Conservation (phyloP, 2,888 invertebrate species). For the Argyra leucocephala region DNA sequence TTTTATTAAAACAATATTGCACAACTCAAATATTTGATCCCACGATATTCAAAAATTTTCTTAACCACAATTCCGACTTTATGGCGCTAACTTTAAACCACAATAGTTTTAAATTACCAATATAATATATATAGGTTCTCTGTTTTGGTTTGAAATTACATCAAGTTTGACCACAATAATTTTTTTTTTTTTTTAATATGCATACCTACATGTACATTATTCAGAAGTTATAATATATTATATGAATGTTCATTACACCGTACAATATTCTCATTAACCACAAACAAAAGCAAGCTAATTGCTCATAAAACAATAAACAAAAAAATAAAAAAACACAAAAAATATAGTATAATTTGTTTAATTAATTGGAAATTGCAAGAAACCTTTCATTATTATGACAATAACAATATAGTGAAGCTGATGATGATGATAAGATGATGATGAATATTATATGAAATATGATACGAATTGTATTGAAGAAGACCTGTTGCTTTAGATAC, state of each 20-base stretch:
- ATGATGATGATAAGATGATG: too few relatives aligned
- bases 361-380: neutral
- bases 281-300: constrained; percentile 1
- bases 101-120: neutral
- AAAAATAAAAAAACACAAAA: neutral
- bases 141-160: too few relatives aligned
- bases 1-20: too few relatives aligned
- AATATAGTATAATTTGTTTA: neutral
- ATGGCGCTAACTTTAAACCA: neutral
- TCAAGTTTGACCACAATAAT: too few relatives aligned
- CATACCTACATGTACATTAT: too few relatives aligned
- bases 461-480: too few relatives aligned
- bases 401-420: neutral
- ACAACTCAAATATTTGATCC: too few relatives aligned
- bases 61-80: neutral
- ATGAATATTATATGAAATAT: too few relatives aligned
- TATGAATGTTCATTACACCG: neutral
- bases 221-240: neutral
- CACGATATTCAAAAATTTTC: too few relatives aligned
- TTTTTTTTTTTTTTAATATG: neutral
- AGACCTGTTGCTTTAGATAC: too few relatives aligned
- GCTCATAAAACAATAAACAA: neutral
- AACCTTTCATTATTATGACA: neutral
- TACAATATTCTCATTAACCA: neutral
- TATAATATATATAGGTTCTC: too few relatives aligned